Conservation (phyloP, 2,797 vertebrate genomes). For the Leptatherina wallacei region DNA sequence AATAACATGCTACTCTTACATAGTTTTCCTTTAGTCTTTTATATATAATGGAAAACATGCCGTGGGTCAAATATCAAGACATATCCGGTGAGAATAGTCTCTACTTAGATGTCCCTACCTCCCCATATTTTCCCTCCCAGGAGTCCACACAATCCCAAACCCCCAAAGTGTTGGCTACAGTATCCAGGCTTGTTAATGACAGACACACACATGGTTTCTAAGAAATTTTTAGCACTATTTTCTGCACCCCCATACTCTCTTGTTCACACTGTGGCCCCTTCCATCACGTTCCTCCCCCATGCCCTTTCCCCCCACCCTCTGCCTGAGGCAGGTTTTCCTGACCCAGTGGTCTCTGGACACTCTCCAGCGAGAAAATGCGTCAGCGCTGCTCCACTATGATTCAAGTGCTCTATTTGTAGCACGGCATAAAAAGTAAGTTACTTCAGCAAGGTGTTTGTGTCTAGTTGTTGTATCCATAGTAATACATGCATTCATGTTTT, state of each 20-base stretch:
- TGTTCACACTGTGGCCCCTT: constrained; percentile 39
- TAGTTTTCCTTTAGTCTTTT: constrained; percentile 31
- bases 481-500: neutral
- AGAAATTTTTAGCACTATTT: constrained; percentile 66
- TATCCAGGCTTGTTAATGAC: constrained; percentile 65
- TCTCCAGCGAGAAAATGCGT: constrained; percentile 62
- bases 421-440: constrained; percentile 15
- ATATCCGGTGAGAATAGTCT: constrained; percentile 35
- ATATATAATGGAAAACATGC: constrained; percentile 41
- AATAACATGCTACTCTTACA: constrained; percentile 23
- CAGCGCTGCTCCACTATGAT: constrained; percentile 46
- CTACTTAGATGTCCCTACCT: constrained; percentile 48
- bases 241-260: constrained; percentile 49
- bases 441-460: constrained; percentile 41
- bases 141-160: constrained; percentile 45
- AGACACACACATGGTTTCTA: constrained; percentile 59
- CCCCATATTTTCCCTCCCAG: constrained; percentile 43
- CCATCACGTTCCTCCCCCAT: neutral
- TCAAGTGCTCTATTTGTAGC: constrained; percentile 68
- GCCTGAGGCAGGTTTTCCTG: constrained; percentile 49
- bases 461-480: constrained; percentile 1
- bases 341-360: constrained; percentile 51
- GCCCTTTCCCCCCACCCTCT: neutral
- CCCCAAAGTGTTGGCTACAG: constrained; percentile 51
- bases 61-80: constrained; percentile 58